phyloP scores from a whole-genome alignment of 2,888 invertebrate species.

The Anoncus sp. region DNA sequence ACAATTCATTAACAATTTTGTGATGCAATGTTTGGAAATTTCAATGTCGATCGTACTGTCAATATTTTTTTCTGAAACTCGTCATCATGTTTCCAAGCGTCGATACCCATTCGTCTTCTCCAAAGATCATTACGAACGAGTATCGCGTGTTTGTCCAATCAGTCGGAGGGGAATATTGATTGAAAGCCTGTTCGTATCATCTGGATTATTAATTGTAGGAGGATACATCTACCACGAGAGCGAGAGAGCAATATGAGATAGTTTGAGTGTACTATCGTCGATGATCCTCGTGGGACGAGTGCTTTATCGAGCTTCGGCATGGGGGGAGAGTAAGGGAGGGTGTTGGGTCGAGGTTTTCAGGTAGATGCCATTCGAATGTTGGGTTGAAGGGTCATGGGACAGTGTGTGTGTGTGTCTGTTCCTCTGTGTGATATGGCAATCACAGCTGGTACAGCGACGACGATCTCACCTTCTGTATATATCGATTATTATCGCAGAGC shows the following conservation, averaged over 20 bases:
- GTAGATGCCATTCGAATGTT: background rate
- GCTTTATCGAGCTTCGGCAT: constrained; percentile 41
- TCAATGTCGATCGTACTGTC: background rate
- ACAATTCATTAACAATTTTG: too few relatives aligned
- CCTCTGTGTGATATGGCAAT: constrained; percentile 8
- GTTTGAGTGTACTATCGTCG: constrained; percentile 22
- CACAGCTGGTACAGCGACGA: background rate
- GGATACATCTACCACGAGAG: constrained; percentile 22
- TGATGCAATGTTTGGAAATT: too few relatives aligned
- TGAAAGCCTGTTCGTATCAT: constrained; percentile 34
- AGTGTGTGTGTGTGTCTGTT: background rate
- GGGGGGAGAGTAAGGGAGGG: constrained; percentile 11
- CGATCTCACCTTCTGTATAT: constrained; percentile 30
- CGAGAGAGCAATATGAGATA: constrained; percentile 8
- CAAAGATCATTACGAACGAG: constrained; percentile 6
- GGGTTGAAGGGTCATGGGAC: background rate
- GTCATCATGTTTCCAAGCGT: background rate
- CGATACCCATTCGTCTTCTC: background rate
- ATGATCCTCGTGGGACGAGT: constrained; percentile 54
- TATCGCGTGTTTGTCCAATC: constrained; percentile 39
- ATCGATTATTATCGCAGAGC: constrained; percentile 74
- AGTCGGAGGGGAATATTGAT: constrained; percentile 33
- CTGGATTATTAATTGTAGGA: constrained; percentile 53
- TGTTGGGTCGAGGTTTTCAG: constrained; percentile 22
- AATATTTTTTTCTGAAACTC: too few relatives aligned